phyloP scores from a whole-genome alignment of 2,113 vertebrate genomes.

The Rissa tridactyla region DNA sequence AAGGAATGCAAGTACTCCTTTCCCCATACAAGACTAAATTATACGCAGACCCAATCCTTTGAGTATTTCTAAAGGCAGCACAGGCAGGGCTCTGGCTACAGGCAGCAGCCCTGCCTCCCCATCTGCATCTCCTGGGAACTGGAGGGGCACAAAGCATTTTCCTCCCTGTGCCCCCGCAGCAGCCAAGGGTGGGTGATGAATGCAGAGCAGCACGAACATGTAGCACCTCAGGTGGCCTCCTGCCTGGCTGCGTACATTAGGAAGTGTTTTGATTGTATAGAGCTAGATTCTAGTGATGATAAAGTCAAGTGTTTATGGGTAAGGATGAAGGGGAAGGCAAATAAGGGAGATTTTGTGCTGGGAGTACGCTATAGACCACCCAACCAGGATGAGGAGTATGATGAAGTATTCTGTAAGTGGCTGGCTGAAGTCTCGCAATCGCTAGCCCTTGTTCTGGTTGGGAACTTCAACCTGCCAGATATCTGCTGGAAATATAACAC shows the following conservation, averaged over 20 bases:
- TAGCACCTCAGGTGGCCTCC: not conserved
- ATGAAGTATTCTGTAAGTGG: too few species aligned
- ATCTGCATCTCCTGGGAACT: not conserved
- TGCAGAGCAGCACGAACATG: rapidly evolving
- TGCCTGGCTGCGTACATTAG: not conserved
- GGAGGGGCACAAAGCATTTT: not conserved
- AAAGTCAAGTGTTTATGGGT: too few species aligned
- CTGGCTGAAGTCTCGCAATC: too few species aligned
- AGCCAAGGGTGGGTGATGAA: not conserved
- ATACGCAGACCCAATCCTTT: not conserved
- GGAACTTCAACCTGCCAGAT: too few species aligned
- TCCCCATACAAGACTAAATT: not conserved
- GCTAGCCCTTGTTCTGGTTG: too few species aligned
- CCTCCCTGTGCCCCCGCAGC: not conserved
- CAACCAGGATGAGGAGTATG: too few species aligned
- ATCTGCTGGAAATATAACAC: too few species aligned
- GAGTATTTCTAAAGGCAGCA: not conserved
- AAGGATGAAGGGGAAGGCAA: too few species aligned
- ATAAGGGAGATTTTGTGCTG: too few species aligned
- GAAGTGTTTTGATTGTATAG: too few species aligned
- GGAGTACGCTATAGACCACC: too few species aligned
- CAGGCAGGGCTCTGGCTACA: not conserved
- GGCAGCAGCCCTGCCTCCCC: not conserved
- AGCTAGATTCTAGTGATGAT: too few species aligned
- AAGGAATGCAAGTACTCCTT: not conserved